Evolutionary conservation across 1,140 invertebrate genomes (phyloP), one percentile per base, ranked within the genome.

Genomic region (Epicauta chinensis): DNA sequence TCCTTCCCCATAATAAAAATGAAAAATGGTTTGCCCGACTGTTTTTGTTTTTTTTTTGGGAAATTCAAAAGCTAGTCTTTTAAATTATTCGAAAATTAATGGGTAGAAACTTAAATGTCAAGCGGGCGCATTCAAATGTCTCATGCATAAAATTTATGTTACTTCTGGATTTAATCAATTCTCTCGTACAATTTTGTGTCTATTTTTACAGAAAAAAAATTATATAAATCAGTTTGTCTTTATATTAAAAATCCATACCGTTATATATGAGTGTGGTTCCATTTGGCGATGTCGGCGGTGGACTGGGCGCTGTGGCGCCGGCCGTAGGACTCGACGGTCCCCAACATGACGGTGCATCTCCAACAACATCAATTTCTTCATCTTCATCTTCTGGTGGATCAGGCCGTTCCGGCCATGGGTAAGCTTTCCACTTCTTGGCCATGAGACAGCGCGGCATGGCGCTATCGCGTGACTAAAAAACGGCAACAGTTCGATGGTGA

Each of bases 391-490:
- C 58, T 15, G 43, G 44, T 7, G 52, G 51, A 15, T 62, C 55
- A 23, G 54, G 49, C 37, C 53, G 57, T 16, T 70, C 68, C 64
- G 81, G 79, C 83, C 85, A 85, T 59, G 85, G 83, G 74, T 87
- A 87, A 61, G 81, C 83, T 79, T 90, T 91, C 87, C 87, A 90
- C 77, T 91, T 91, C 73, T 91, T 90, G 62, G 88, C 88, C 86
- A 91, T 91, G 65, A 89, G 80, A 77, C 86, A 89, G 68, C 86
- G 85, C 73, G 87, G 87, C 87, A 89, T 89, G 67, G 71, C 75
- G 74, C 71, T 49, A 32, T 49, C 46, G 53, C 31, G 46, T 47
- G 53, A 50, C 68, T 65, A 71, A 66, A 34, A 11, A 12, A 34
- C 12, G 12, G 32, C 32, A 12, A 12, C 68, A 71, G 71, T 14